Evolutionary conservation across 2,113 vertebrate species (phyloP).

Genomic region (Rissa tridactyla): DNA sequence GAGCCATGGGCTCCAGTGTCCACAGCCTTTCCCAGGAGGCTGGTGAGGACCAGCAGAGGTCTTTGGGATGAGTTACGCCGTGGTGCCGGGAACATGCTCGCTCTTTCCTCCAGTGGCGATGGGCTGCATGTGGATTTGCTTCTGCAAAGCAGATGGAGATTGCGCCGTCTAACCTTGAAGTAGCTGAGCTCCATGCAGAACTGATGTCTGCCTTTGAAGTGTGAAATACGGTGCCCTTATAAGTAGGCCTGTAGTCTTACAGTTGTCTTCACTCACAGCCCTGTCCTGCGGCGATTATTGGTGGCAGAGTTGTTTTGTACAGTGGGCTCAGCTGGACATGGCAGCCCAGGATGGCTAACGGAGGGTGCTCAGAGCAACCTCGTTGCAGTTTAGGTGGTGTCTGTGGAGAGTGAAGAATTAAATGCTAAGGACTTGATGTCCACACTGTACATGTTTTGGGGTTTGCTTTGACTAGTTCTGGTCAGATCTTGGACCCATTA

Average conservation of each 20-base stretch:
- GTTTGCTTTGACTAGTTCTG: neutral
- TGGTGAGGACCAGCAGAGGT: neutral
- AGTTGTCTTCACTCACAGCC: neutral
- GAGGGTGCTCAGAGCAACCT: neutral
- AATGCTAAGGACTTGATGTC: neutral
- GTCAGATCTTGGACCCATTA: neutral
- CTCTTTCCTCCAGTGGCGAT: neutral
- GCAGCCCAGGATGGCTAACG: neutral
- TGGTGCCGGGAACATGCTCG: neutral
- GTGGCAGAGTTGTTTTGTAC: neutral
- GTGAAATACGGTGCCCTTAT: neutral
- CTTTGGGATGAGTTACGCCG: neutral
- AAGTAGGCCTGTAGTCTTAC: neutral
- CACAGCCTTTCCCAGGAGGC: neutral
- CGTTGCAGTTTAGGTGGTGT: neutral
- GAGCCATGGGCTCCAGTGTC: neutral
- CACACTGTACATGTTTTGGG: accelerated
- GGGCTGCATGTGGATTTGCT: neutral
- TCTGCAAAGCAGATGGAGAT: neutral
- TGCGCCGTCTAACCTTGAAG: neutral
- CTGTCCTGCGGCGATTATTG: neutral
- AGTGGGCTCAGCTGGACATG: neutral
- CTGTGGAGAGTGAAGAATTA: neutral
- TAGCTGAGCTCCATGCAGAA: neutral
- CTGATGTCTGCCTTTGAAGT: neutral